Percentiles rank a stretch among this genome's conserved stretches.
Conservation (phyloP, 2,797 vertebrate species). For the Pangasius sanitwongsei region DNA sequence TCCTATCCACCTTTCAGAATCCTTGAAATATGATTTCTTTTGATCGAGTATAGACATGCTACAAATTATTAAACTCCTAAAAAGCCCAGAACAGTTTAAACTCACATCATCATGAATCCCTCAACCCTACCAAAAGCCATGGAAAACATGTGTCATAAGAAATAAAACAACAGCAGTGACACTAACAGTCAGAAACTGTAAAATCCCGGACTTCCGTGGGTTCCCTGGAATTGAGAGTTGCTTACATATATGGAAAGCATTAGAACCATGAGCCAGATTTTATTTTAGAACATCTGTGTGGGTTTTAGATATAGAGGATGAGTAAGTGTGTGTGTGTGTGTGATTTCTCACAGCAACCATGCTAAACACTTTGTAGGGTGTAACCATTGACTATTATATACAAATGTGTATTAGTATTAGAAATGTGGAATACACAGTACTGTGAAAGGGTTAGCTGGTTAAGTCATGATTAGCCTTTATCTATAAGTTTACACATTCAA, state of each 20-base stretch:
- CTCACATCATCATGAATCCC: background rate
- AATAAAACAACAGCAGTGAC: background rate
- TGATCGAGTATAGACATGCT: too few species aligned
- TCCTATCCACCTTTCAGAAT: background rate
- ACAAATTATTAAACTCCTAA: background rate
- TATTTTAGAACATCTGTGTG: constrained; percentile 22
- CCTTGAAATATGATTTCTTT: background rate
- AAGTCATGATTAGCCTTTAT: background rate
- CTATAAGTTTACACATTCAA: background rate
- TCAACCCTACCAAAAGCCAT: background rate
- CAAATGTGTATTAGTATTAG: too few species aligned
- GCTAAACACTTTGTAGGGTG: background rate
- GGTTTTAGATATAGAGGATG: constrained; percentile 28
- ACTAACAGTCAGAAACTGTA: background rate
- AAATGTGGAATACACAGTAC: background rate
- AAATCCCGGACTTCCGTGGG: background rate
- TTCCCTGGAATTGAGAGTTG: background rate
- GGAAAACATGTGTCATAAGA: background rate
- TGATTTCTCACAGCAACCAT: background rate
- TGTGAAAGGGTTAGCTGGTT: background rate
- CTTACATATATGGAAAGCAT: constrained; percentile 21
- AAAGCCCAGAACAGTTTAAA: background rate
- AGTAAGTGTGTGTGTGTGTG: background rate
- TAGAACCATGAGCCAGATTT: constrained; percentile 13
- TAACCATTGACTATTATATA: background rate